Evolutionary conservation across 2,888 invertebrate genomes (phyloP).

Genomic region (Steromphala cineraria): DNA sequence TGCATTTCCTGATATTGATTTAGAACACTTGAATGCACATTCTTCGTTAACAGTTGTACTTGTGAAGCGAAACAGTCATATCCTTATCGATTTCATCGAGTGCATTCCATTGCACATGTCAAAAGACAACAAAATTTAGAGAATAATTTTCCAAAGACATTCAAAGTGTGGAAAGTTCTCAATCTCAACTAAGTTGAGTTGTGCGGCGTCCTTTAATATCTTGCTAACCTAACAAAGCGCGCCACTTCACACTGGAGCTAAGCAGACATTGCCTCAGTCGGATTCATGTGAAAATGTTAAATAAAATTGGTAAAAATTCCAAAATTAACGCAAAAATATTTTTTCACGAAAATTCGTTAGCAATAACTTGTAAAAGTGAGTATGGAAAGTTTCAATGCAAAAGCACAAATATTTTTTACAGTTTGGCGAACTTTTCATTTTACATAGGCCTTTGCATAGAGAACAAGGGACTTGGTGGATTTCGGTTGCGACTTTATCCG

Average conservation of each 20-base stretch:
- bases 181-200: background rate
- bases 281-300: background rate
- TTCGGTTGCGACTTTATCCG: constrained; percentile 5
- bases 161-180: too few relatives aligned
- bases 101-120: too few relatives aligned
- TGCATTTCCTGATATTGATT: too few relatives aligned
- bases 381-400: too few relatives aligned
- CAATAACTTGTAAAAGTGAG: too few relatives aligned
- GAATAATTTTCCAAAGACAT: too few relatives aligned
- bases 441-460: background rate
- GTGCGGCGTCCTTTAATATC: constrained; percentile 1
- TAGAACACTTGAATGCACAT: too few relatives aligned
- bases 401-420: too few relatives aligned
- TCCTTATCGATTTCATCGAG: too few relatives aligned
- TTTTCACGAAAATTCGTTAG: background rate
- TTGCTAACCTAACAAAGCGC: background rate
- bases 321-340: background rate
- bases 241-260: background rate
- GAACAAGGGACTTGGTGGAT: background rate
- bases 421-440: background rate
- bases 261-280: background rate
- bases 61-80: too few relatives aligned
- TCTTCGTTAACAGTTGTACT: too few relatives aligned
- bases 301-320: background rate
- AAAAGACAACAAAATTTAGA: too few relatives aligned